Base-by-base conservation (phyloP, 2,113 vertebrate genomes). In the Anoplopoma fimbria region DNA sequence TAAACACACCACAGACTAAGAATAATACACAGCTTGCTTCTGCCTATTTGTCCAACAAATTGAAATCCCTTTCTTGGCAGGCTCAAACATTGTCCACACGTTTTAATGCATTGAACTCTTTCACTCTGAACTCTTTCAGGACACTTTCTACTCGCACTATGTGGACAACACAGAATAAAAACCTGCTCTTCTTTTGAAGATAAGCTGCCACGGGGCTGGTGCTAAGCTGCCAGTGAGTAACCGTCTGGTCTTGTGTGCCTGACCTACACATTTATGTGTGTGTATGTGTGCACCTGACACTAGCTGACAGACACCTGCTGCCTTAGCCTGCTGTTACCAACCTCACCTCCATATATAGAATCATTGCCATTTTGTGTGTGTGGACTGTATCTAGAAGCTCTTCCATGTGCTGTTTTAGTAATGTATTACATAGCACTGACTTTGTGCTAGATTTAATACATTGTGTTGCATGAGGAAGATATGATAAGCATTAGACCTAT, bases 111-210 rank as follows among this genome's bases (percentile, higher is more conserved):
- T 29, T 51, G 49, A 64, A 74, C 42, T 31, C 31, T 60, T 71
- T 85, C 4, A 33, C 34, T 65, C 23, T 51, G 51, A 55, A 51
- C 81, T 47, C 58, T 47, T 53, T 67, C 71, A 97, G 96, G 95
- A 96, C 88, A 96, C 95, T 0, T 97, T 75, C 73, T 96, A 95
- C 4, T 95, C 94, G 61, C 96, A 95, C 80, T 95, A 79, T 40
- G 95, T 95, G 76, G 95, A 96, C 69, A 29, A 85, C 92, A 79
- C 95, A 96, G 81, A 94, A 90, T 53, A 95, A 1, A 95, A 91
- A 93, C 75, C 49, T 95, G 96, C 93, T 90, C 90, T 45, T 93
- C 93, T 4, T 96, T 97, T 89, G 95, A 96, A 78, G 95, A 96
- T 17, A 95, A 93, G 73, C 93, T 96, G 36, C 93, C 93, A 17